Base-by-base conservation (phyloP, 2,797 vertebrate genomes). In the Myotis findleyi region DNA sequence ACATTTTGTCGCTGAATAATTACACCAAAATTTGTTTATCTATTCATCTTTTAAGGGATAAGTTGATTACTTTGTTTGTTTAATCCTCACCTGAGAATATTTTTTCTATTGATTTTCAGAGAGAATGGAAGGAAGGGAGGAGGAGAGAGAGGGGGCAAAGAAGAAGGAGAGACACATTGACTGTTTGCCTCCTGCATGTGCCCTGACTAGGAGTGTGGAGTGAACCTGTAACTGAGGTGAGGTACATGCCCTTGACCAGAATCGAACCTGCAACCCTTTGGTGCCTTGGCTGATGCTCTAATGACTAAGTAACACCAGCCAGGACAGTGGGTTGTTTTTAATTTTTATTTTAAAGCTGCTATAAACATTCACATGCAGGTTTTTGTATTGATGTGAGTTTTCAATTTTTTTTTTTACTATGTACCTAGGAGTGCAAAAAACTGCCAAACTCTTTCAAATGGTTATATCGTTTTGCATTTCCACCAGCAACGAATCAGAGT, bases 281-380 rank as follows among this genome's bases (percentile, higher is more conserved):
- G 2, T 30, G 59, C 27, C 27, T 62, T 62, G 27, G 59, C 27
- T 62, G 13, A 12, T 62, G 27, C 27, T 30, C 59, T 62, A 62
- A 30, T 30, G 27, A 30, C 59, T 62, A 30, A 62, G 59, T 27
- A 62, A 30, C 13, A 30, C 59, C 12, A 62, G 59, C 5, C 59
- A 30, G 59, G 59, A 27, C 25, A 30, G 27, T 62, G 30, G 59
- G 27, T 30, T 62, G 59, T 25, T 25, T 90, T 85, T 9, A 62
- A 64, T 83, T 91, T 91, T 91, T 27, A 72, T 75, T 77, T 49
- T 38, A 91, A 85, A 75, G 7, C 20, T 81, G n/a, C 68, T 57
- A 25, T n/a, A 27, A 87, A 57, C n/a, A 55, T 38, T 87, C 47
- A 68, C 20, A 49, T n/a, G 21, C 23, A 87, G 57, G 23, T 49